Conservation (phyloP, 2,888 invertebrate genomes). For the Danaus chrysippus region DNA sequence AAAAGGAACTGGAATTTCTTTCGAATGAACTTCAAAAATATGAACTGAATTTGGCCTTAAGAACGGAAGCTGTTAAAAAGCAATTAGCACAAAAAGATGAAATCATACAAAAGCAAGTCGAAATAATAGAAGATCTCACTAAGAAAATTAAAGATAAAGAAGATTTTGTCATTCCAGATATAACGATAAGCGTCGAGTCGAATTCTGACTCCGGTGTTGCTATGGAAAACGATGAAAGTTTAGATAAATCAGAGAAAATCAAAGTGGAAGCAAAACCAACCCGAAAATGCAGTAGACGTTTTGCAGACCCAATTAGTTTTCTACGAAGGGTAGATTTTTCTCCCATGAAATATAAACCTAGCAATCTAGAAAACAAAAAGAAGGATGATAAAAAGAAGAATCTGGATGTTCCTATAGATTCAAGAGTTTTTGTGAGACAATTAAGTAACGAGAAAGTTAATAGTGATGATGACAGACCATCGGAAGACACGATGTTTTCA, state of each 20-base stretch:
- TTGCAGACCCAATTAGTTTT: conserved; percentile 72
- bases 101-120: conserved; percentile 59
- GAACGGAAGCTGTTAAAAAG: conserved; percentile 61
- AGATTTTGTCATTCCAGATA: conserved; percentile 54
- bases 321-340: conserved; percentile 71
- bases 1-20: conserved; percentile 69
- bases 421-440: conserved; percentile 49
- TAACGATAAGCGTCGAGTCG: conserved; percentile 59
- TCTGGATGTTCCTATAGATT: conserved; percentile 54
- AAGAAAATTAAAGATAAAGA: conserved; percentile 52
- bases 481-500: conserved; percentile 54
- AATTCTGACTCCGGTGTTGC: conserved; percentile 73
- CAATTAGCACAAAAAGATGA: conserved; percentile 67
- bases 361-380: conserved; percentile 53
- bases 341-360: conserved; percentile 71
- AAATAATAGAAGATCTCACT: conserved; percentile 60
- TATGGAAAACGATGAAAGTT: conserved; percentile 62
- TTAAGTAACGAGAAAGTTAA: conserved; percentile 55
- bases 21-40: conserved; percentile 69
- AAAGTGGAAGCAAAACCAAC: conserved; percentile 57
- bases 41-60: conserved; percentile 64
- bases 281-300: conserved; percentile 66
- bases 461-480: conserved; percentile 62
- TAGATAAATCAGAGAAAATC: conserved; percentile 46
- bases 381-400: conserved; percentile 67